These are phyloP conservation scores for Timandra comae DNA, from an alignment of 2,888 invertebrate species.

Conservation along the genomic window DNA sequence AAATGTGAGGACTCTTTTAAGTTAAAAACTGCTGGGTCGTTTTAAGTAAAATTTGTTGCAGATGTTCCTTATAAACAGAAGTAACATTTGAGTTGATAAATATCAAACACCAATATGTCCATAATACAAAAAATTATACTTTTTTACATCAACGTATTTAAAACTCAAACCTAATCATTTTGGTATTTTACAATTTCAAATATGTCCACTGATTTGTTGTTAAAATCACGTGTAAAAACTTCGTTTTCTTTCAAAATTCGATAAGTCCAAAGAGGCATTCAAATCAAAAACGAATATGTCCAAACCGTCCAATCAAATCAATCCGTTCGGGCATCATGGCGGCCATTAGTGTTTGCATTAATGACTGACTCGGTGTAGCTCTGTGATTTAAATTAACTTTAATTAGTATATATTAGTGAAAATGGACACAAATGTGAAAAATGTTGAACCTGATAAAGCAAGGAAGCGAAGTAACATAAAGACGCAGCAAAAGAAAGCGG, in stretches of 20 bases:
- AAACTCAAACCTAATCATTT: slow-evolving; percentile 2
- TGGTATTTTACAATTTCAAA: slow-evolving; percentile 5
- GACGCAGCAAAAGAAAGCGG: slow-evolving; percentile 10
- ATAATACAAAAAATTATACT: slow-evolving; percentile 3
- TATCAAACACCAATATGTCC: slow-evolving; percentile 8
- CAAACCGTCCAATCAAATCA: slow-evolving; percentile 7
- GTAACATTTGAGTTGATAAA: too few species aligned
- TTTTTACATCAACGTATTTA: slow-evolving; percentile 1
- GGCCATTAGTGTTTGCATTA: slow-evolving; percentile 5
- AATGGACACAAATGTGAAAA: slow-evolving; percentile 9
- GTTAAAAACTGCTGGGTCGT: too few species aligned
- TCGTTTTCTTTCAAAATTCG: slow-evolving; percentile 9
- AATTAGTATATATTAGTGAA: slow-evolving; percentile 8
- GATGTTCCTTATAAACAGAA: too few species aligned
- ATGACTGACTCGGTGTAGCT: not conserved
- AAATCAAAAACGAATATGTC: slow-evolving; percentile 11
- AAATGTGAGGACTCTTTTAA: too few species aligned
- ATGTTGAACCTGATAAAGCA: slow-evolving; percentile 9
- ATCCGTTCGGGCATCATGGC: slow-evolving; percentile 9
- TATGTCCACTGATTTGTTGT: slow-evolving; percentile 4
- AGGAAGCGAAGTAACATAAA: slow-evolving; percentile 12
- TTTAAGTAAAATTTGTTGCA: too few species aligned
- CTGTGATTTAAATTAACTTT: slow-evolving; percentile 6
- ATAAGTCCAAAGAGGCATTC: slow-evolving; percentile 9
- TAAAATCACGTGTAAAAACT: slow-evolving; percentile 4